Conservation (phyloP, 2,113 vertebrate genomes). For the Hiodon alosoides region DNA sequence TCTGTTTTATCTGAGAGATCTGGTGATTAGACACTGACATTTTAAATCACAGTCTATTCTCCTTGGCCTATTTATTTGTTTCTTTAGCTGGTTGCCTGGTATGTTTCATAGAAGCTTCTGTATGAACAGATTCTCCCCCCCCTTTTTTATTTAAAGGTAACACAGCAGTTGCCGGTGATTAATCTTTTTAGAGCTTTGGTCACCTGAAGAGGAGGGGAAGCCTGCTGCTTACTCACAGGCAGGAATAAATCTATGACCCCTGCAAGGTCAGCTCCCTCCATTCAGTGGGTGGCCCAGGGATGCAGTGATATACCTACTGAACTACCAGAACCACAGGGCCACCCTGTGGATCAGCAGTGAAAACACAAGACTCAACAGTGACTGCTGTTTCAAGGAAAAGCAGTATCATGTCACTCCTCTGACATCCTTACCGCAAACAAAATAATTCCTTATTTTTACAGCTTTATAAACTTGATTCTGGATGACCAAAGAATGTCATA, state of each 20-base stretch:
- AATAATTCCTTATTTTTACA: neutral
- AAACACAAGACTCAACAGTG: neutral
- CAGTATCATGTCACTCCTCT: neutral
- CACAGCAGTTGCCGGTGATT: conserved; percentile 62
- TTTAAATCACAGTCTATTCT: conserved; percentile 15
- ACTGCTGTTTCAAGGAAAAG: neutral
- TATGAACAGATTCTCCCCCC: conserved; percentile 53
- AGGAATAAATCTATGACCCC: conserved; percentile 49
- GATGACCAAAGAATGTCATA: no score
- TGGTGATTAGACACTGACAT: conserved; percentile 8
- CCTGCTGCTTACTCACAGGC: conserved; percentile 40
- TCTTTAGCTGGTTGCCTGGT: conserved; percentile 32
- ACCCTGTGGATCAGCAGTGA: neutral
- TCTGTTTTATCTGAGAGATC: neutral
- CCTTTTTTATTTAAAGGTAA: conserved; percentile 72
- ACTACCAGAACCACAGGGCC: conserved; percentile 22
- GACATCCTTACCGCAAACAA: neutral
- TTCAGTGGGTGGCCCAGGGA: neutral
- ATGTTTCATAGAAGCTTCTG: conserved; percentile 39
- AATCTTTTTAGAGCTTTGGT: conserved; percentile 64
- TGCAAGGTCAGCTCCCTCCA: conserved; percentile 22
- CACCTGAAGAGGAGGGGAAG: conserved; percentile 46
- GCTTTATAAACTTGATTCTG: no score
- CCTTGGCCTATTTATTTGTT: conserved; percentile 22
- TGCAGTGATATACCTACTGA: conserved; percentile 5